These are phyloP conservation scores for Pterobdella sp. DNA, from an alignment of 2,888 invertebrate genomes.

Conservation along the genomic window DNA sequence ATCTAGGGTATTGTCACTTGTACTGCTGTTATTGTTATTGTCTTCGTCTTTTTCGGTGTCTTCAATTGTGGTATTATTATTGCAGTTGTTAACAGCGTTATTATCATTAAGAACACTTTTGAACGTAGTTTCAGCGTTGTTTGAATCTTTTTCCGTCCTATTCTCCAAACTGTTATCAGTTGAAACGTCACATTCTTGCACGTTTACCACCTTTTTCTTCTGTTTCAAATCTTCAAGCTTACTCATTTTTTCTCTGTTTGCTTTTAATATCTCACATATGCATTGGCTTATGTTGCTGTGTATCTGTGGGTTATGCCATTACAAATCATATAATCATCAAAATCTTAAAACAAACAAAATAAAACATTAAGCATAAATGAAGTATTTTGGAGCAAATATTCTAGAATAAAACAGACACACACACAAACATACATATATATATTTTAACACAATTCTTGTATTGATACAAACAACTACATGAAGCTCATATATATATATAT, in stretches of 20 bases:
- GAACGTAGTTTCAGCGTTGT: no score
- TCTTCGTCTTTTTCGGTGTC: no score
- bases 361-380: no score
- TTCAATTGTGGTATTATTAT: no score
- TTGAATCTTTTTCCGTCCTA: neutral
- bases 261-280: slow-evolving; percentile 72
- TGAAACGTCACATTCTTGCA: neutral
- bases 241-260: slow-evolving; percentile 49
- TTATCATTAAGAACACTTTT: no score
- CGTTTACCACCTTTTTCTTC: neutral
- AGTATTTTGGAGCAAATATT: no score
- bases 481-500: neutral
- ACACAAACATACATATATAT: slow-evolving; percentile 14
- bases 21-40: no score
- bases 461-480: neutral
- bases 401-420: no score
- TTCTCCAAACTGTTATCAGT: neutral
- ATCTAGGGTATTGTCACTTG: no score
- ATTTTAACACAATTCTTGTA: slow-evolving; percentile 1
- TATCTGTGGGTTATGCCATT: slow-evolving; percentile 51
- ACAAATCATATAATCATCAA: no score
- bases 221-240: slow-evolving; percentile 51
- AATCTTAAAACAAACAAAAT: no score
- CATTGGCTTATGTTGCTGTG: slow-evolving; percentile 80
- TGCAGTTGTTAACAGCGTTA: no score